Evolutionary conservation across 1,140 invertebrate genomes (phyloP), one percentile per base, ranked within the genome.

Genomic region (Arctopsyche grandis): DNA sequence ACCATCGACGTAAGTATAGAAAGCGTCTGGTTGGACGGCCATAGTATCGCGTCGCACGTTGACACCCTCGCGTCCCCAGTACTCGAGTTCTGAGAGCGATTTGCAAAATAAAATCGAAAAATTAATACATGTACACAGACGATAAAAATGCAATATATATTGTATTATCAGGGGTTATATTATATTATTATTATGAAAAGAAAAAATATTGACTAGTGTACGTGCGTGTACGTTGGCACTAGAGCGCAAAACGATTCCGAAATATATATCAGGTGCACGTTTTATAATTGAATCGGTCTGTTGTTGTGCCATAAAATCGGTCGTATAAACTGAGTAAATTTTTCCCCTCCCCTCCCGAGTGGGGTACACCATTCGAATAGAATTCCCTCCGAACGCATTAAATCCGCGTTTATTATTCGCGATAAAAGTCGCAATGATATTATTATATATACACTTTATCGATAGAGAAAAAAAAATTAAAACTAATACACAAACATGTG

Each of bases 1-100:
- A 82, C 81, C 81, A 43, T 82, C 81, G 9, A 82, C 81, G 58
- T 82, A 82, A 69, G 81, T 82, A 82, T 82, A 82, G 76, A 82
- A 79, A 71, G 46, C 71, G 9, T 80, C 78, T 43, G 77, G 81
- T 14, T 80, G 79, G 38, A 38, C 56, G 46, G 71, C 73, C 77
- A 79, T 79, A 69, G 73, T 73, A 73, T 70, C 66, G 58, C 77
- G 22, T 29, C 69, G 69, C 1, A 74, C 48, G 44, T 79, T 74
- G 70, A 69, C 22, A 52, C 78, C 78, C 29, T 79, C 78, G 16
- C 63, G 78, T 12, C 78, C 22, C 78, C 78, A 79, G 73, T 79
- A 76, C 73, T 76, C 74, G 71, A 79, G 58, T 21, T 79, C 78
- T 79, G 75, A 70, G 12, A 7, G 66, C 9, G 58, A 75, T 74